Conservation (phyloP, 35 echinoderm and acorn worm species). For the Ophioderma brevispina region DNA sequence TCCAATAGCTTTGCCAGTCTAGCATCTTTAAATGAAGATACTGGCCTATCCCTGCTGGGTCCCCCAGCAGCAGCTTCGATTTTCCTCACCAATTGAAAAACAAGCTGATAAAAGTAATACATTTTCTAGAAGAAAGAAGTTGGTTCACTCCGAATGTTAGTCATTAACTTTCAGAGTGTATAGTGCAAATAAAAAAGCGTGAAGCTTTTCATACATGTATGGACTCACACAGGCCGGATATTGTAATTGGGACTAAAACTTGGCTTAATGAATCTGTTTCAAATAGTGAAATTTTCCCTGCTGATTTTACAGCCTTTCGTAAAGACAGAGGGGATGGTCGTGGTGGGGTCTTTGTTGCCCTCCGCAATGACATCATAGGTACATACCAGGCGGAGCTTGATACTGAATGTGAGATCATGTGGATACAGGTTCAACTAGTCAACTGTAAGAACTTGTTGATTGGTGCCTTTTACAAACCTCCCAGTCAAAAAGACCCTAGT, state of each 20-base stretch:
- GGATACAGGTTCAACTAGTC: no score
- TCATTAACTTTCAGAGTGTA: slow-evolving; percentile 52
- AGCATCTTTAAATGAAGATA: not conserved
- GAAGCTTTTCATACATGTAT: slow-evolving; percentile 25
- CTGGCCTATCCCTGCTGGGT: no score
- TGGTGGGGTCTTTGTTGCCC: slow-evolving; percentile 22
- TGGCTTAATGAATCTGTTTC: slow-evolving; percentile 55
- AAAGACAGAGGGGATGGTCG: not conserved
- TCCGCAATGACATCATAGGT: no score
- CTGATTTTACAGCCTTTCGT: slow-evolving; percentile 20
- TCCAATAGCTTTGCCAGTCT: not conserved
- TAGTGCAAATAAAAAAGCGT: slow-evolving; percentile 40
- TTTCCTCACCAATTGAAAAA: not conserved
- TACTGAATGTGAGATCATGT: no score
- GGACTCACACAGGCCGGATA: slow-evolving; percentile 26
- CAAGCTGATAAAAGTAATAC: slow-evolving; percentile 36
- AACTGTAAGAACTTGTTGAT: no score
- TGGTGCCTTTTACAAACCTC: no score
- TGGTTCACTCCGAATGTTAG: no score
- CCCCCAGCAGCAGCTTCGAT: not conserved
- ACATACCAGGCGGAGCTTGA: no score
- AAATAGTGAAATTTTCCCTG: no score
- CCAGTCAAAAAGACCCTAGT: no score
- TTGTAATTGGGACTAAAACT: slow-evolving; percentile 56
- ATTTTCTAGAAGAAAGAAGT: no score